Evolutionary conservation across 1,140 invertebrate genomes (phyloP), one percentile per base, ranked within the genome.

Genomic region (Bombus confusus): DNA sequence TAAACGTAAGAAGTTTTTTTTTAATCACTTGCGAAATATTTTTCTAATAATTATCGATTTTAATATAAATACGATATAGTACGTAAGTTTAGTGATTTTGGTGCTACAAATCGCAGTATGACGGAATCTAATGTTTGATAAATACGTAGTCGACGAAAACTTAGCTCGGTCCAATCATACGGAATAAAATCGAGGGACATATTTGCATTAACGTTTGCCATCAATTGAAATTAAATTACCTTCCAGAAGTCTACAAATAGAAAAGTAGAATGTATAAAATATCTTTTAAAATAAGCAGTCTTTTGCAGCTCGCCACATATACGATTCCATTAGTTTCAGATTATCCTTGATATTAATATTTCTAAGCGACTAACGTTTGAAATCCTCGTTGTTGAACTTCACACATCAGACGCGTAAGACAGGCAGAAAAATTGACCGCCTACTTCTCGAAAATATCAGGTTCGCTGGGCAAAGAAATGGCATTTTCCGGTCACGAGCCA

Each of bases 401-500:
- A 4, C 39, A 1, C 41, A 13, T 72, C 37, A 72, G n/a, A 28
- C 12, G 25, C 25, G 22, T 28, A 25, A 39, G 28, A 73, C 71
- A 31, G 15, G 9, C 10, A 57, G 47, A 37, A 76, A 37, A 39
- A 47, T 52, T 9, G 41, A 59, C 31, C 31, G 74, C 25, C 74
- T 57, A 13, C 28, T 37, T 41, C 34, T 80, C 43, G 34, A 80
- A 71, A 80, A 52, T 72, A 69, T 72, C 25, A 43, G 22, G 28
- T 10, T 37, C 41, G 6, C 6, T 37, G 12, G 25, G 39, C 28
- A 66, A 52, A 41, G 37, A 37, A 81, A 57, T 81, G 80, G 18
- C 80, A 74, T 62, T 81, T 82, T 64, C 72, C 22, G 39, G 72
- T 28, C 22, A 37, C n/a, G 39, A 75, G 28, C 10, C 25, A 15